Evolutionary conservation across 2,113 vertebrate species (phyloP).

Genomic region (Oryzias melastigma): DNA sequence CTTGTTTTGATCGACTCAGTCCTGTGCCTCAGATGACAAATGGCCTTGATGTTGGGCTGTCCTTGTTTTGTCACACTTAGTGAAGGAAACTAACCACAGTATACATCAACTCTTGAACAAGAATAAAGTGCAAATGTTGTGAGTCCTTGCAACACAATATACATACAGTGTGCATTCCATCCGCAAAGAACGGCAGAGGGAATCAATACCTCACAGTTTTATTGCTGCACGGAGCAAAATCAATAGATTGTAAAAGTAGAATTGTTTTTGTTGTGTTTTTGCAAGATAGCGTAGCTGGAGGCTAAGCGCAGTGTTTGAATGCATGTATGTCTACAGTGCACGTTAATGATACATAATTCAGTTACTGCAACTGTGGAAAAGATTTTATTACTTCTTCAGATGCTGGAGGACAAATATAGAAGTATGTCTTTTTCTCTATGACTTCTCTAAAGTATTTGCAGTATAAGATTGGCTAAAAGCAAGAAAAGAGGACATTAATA

Average conservation of each 20-base stretch:
- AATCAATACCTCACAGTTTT: conserved; percentile 54
- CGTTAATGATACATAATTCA: too few relatives aligned
- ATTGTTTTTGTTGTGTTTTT: conserved; percentile 49
- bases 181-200: conserved; percentile 10
- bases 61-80: neutral
- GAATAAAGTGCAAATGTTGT: neutral
- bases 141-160: neutral
- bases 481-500: too few relatives aligned
- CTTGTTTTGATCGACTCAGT: conserved; percentile 16
- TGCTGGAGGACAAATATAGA: conserved; percentile 13
- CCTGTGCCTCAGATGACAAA: conserved; percentile 10
- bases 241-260: conserved; percentile 55
- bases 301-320: conserved; percentile 9
- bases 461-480: too few relatives aligned
- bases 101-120: neutral
- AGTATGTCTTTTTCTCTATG: too few relatives aligned
- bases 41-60: neutral
- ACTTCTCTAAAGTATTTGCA: too few relatives aligned
- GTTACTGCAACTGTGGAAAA: conserved; percentile 1
- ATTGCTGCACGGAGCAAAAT: conserved; percentile 56
- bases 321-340: conserved; percentile 1
- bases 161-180: neutral
- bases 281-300: conserved; percentile 22
- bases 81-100: neutral
- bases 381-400: conserved; percentile 24